A percentile compares a stretch with the other conserved stretches of the same genome.
Evolutionary conservation across 2,888 invertebrate species (phyloP).

Genomic region (Buathra laborator): DNA sequence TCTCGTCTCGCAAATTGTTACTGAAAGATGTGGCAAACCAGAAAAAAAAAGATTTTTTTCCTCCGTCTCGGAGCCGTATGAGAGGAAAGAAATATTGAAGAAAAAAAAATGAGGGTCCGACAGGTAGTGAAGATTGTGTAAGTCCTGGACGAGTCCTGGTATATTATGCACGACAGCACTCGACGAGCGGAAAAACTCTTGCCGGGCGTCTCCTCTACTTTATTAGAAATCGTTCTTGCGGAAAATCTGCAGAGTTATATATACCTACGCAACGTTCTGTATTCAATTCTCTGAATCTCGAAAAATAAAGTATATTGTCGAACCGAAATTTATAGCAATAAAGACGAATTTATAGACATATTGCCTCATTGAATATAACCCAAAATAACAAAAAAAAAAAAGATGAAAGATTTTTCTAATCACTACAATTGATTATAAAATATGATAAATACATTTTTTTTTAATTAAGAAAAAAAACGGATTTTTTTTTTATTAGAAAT

Average conservation of each 20-base stretch:
- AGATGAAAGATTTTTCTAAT: too few relatives aligned
- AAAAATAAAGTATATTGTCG: neutral
- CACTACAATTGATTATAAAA: too few relatives aligned
- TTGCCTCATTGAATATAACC: too few relatives aligned
- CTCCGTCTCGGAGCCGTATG: conserved; percentile 13
- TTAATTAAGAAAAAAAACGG: too few relatives aligned
- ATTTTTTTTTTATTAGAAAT: too few relatives aligned
- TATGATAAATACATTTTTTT: too few relatives aligned
- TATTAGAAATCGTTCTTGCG: conserved; percentile 61
- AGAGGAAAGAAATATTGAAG: conserved; percentile 73
- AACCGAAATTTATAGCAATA: neutral
- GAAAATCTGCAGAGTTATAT: conserved; percentile 59
- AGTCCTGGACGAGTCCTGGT: conserved; percentile 53
- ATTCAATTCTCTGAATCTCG: neutral
- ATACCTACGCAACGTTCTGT: conserved; percentile 42
- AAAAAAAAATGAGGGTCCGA: conserved; percentile 76
- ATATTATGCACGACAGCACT: conserved; percentile 50
- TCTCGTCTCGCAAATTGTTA: conserved; percentile 77
- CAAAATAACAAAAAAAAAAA: too few relatives aligned
- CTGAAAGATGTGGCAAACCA: conserved; percentile 77
- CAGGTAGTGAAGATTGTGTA: conserved; percentile 77
- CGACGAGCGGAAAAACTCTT: conserved; percentile 42
- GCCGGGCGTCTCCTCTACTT: conserved; percentile 49
- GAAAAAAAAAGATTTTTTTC: conserved; percentile 72
- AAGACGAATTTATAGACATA: neutral